Percentiles rank a stretch among this genome's conserved stretches.
Evolutionary conservation across 2,888 invertebrate genomes (phyloP).

Genomic region (Phortica magna): DNA sequence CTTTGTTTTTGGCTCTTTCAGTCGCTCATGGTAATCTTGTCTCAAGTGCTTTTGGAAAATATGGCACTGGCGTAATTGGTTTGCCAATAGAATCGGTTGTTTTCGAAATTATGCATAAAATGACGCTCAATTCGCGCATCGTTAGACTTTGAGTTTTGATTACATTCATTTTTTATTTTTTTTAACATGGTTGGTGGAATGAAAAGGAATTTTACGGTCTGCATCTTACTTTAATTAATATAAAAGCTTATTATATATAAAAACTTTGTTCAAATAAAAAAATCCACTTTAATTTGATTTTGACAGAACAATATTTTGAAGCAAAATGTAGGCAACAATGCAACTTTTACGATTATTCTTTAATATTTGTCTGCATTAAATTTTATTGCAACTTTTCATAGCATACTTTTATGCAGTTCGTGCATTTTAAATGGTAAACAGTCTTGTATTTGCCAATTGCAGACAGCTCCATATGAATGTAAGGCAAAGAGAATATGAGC

Average conservation of each 20-base stretch:
- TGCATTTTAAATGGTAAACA: background rate
- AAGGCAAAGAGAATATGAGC: background rate
- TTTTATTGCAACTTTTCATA: too few species aligned
- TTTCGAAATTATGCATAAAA: conserved; percentile 42
- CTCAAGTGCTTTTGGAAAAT: conserved; percentile 53
- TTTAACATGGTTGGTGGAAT: too few species aligned
- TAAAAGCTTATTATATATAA: too few species aligned
- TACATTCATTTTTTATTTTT: background rate
- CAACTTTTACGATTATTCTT: too few species aligned
- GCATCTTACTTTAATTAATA: too few species aligned
- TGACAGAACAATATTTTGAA: too few species aligned
- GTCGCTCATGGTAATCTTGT: conserved; percentile 33
- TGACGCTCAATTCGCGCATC: background rate
- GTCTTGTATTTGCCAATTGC: conserved; percentile 17
- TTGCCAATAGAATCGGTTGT: conserved; percentile 67
- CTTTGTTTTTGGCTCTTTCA: background rate
- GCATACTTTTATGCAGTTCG: background rate
- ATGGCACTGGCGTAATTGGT: conserved; percentile 57
- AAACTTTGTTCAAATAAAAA: too few species aligned
- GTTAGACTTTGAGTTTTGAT: background rate
- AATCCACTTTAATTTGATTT: too few species aligned
- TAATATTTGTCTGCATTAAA: too few species aligned
- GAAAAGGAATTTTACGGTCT: too few species aligned
- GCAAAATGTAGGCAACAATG: too few species aligned
- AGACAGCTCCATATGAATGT: background rate